phyloP scores from a whole-genome alignment of 2,888 invertebrate species.

The Sturmia bella region DNA sequence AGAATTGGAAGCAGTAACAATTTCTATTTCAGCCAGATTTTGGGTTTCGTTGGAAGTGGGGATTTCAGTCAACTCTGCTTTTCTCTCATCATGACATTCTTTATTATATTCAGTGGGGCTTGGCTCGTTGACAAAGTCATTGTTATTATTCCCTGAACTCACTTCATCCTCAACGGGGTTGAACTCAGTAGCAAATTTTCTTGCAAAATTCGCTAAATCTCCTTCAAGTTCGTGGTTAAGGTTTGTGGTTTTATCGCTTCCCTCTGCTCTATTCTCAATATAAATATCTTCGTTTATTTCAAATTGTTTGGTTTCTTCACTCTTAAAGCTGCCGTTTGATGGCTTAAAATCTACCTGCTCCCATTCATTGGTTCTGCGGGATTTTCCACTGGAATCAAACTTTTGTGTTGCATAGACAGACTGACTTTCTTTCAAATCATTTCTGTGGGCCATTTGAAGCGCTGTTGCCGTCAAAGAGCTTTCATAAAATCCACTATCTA shows the following conservation, averaged over 20 bases:
- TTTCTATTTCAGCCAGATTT: not conserved
- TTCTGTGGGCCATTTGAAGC: conserved; percentile 62
- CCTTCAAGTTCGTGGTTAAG: conserved; percentile 1
- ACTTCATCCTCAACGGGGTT: not conserved
- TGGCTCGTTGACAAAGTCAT: not conserved
- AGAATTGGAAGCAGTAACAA: not conserved
- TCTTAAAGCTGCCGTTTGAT: not conserved
- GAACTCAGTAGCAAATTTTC: not conserved
- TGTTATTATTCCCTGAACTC: not conserved
- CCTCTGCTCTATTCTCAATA: not conserved
- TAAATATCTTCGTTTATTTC: not conserved
- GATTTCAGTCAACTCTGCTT: too few species aligned
- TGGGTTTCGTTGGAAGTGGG: too few species aligned
- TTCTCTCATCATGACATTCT: not conserved
- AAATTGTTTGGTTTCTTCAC: not conserved
- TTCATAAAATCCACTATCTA: not conserved
- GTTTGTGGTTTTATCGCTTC: not conserved
- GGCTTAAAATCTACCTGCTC: not conserved
- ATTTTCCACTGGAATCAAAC: conserved; percentile 15
- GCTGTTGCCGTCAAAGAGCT: conserved; percentile 63
- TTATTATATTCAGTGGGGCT: not conserved
- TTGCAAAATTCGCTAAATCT: not conserved
- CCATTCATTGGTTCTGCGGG: not conserved
- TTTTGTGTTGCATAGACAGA: not conserved
- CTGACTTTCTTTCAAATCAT: conserved; percentile 32